These are phyloP conservation scores for Euschistus heros DNA, from an alignment of 1,140 invertebrate species.

Conservation along the genomic window DNA sequence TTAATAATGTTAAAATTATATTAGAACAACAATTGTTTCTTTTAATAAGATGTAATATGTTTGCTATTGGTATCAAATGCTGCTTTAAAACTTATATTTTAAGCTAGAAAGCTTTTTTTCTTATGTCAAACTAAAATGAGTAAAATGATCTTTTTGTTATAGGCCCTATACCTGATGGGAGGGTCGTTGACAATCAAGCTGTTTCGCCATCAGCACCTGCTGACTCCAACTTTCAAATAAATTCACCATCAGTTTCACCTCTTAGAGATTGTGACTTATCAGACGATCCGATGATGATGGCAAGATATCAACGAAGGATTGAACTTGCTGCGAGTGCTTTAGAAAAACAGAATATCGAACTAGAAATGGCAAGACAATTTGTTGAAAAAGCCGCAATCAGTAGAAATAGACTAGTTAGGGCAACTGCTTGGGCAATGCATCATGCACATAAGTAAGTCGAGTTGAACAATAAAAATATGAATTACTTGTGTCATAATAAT, in stretches of 20 bases:
- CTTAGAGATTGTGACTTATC: background rate
- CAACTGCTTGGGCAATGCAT: conserved; percentile 23
- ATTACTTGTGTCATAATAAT: background rate
- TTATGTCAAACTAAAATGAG: no score
- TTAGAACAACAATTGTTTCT: no score
- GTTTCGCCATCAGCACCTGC: background rate
- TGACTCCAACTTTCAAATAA: background rate
- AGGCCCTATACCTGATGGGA: background rate
- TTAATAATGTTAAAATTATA: no score
- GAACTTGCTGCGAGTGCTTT: conserved; percentile 18
- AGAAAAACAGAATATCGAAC: conserved; percentile 26
- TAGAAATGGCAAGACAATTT: conserved; percentile 26
- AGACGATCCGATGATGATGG: conserved; percentile 17
- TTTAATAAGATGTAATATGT: no score
- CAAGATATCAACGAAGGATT: conserved; percentile 23
- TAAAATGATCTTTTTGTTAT: background rate
- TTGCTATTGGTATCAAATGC: no score
- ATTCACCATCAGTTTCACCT: background rate
- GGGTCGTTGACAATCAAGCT: background rate
- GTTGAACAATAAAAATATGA: no score
- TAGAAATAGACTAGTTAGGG: conserved; percentile 20
- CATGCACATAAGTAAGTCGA: conserved; percentile 21
- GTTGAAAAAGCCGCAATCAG: conserved; percentile 27
- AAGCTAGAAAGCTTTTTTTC: no score
- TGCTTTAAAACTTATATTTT: no score